A percentile compares a stretch with the other conserved stretches of the same genome.
Conservation (phyloP, 2,113 vertebrate genomes). For the Peromyscus maniculatus region DNA sequence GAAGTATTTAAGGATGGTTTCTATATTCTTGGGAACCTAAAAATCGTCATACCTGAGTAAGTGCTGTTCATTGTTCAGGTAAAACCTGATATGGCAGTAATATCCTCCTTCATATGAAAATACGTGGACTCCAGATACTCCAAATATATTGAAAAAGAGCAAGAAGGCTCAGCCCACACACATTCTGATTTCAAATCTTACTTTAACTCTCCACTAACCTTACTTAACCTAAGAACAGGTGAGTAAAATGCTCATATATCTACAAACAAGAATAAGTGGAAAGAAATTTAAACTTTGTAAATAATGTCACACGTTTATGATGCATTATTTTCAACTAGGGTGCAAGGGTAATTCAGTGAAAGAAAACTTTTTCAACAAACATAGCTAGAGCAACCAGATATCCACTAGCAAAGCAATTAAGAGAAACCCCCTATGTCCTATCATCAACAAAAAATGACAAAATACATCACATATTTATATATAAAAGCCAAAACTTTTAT, state of each 20-base stretch:
- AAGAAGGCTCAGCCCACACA: background rate
- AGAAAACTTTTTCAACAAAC: background rate
- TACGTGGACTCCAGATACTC: background rate
- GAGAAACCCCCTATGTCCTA: background rate
- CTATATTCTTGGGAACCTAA: background rate
- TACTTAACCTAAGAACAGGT: background rate
- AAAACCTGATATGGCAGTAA: background rate
- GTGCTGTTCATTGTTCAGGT: background rate
- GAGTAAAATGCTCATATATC: background rate
- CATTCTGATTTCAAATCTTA: constrained; percentile 21
- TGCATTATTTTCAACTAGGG: background rate
- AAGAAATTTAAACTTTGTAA: background rate
- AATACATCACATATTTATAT: background rate
- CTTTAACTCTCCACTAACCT: background rate
- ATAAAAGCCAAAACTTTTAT: background rate
- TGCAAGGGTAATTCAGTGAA: background rate
- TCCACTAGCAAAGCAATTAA: background rate
- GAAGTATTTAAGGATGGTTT: background rate
- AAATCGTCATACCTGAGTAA: background rate
- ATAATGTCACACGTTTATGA: background rate
- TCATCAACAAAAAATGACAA: background rate
- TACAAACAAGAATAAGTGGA: background rate
- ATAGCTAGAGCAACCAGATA: background rate
- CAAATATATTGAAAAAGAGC: background rate
- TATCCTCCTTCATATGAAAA: background rate